phyloP scores from a whole-genome alignment of 2,888 invertebrate genomes.

The Pristionchus fissidentatus region DNA sequence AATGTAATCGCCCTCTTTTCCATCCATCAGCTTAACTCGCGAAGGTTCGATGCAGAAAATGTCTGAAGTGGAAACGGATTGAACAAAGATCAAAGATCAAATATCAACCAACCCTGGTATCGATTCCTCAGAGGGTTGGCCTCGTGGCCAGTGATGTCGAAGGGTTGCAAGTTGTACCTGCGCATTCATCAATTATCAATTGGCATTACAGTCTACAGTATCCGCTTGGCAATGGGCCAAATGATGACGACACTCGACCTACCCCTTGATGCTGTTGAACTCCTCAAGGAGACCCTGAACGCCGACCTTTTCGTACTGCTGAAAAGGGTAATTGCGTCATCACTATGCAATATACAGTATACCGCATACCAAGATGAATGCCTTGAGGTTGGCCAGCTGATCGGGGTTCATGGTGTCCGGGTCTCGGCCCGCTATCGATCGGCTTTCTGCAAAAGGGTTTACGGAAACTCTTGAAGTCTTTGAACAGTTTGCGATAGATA shows the following conservation, averaged over 20 bases:
- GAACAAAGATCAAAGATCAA: background rate
- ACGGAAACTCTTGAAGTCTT: too few species aligned
- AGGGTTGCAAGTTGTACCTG: background rate
- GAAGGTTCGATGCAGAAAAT: constrained; percentile 29
- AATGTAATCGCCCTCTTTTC: background rate
- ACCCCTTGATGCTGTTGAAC: background rate
- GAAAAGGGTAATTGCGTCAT: background rate
- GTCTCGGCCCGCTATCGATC: background rate
- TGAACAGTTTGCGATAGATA: too few species aligned
- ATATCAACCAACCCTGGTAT: constrained; percentile 8
- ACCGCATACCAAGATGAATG: background rate
- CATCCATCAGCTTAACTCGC: background rate
- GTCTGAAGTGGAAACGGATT: background rate
- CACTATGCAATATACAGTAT: background rate
- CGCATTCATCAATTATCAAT: background rate
- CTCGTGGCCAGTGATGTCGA: background rate
- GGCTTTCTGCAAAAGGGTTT: background rate
- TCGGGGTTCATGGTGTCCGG: background rate
- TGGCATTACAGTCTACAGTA: too few species aligned
- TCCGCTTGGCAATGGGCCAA: too few species aligned
- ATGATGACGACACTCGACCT: background rate
- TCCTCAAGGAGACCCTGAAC: background rate
- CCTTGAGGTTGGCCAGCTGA: background rate
- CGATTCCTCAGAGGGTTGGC: background rate
- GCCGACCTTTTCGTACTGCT: background rate